Conservation (phyloP, 2,113 vertebrate genomes). For the Monopterus albus region DNA sequence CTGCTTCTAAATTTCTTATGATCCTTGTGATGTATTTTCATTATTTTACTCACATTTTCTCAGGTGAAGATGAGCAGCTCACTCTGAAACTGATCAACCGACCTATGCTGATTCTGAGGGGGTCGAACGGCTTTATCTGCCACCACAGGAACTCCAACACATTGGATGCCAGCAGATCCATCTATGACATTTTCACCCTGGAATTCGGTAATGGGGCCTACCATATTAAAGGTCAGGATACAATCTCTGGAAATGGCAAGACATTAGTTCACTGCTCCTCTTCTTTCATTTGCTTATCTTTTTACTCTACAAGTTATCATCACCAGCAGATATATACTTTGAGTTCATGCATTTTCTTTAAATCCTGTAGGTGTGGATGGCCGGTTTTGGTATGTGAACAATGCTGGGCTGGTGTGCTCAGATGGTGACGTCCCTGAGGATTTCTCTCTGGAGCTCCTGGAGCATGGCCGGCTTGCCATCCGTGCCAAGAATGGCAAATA, state of each 20-base stretch:
- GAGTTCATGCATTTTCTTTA: background rate
- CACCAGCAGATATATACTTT: background rate
- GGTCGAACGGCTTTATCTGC: conserved; percentile 93
- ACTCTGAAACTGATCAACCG: conserved; percentile 94
- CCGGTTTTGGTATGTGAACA: conserved; percentile 92
- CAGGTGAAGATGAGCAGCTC: conserved; percentile 93
- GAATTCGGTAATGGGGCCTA: conserved; percentile 91
- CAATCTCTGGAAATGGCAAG: background rate
- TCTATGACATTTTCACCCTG: conserved; percentile 93
- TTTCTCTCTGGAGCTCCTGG: conserved; percentile 91
- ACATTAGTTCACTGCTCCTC: background rate
- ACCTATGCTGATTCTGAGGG: conserved; percentile 93
- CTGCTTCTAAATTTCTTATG: background rate
- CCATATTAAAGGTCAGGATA: conserved; percentile 89
- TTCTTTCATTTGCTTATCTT: background rate
- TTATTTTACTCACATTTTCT: background rate
- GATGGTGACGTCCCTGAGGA: conserved; percentile 92
- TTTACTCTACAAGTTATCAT: background rate
- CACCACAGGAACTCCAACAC: conserved; percentile 92
- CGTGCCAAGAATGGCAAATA: conserved; percentile 89
- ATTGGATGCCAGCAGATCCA: conserved; percentile 92
- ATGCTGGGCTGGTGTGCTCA: conserved; percentile 87
- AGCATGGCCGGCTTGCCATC: conserved; percentile 90
- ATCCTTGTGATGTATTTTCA: background rate
- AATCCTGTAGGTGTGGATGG: conserved; percentile 83